Percentiles rank a stretch among this genome's conserved stretches.
phyloP scores from a whole-genome alignment of 1,140 invertebrate genomes.

The Dendroctonus ponderosae region DNA sequence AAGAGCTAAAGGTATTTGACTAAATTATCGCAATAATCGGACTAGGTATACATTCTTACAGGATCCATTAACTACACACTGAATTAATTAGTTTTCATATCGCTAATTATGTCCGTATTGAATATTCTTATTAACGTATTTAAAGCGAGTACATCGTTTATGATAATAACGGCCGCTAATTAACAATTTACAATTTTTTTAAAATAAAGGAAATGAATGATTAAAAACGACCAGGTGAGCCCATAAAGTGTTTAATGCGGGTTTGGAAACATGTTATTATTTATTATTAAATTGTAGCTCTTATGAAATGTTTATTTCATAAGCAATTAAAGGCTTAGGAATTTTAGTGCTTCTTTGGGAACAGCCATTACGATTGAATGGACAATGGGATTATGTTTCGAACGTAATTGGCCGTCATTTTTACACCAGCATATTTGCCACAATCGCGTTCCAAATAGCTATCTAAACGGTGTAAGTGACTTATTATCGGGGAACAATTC shows the following conservation, averaged over 20 bases:
- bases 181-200: constrained; percentile 36
- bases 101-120: constrained; percentile 30
- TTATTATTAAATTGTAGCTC: constrained; percentile 42
- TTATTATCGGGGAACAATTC: background rate
- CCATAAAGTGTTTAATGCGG: constrained; percentile 42
- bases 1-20: too few species aligned
- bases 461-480: background rate
- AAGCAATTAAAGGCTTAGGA: constrained; percentile 24
- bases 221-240: constrained; percentile 39
- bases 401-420: background rate
- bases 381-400: background rate
- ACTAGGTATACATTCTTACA: constrained; percentile 8
- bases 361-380: background rate
- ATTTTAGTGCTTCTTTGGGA: constrained; percentile 5
- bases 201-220: constrained; percentile 37
- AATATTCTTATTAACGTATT: constrained; percentile 34
- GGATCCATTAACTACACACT: constrained; percentile 28
- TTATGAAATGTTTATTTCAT: constrained; percentile 36
- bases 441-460: too few species aligned
- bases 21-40: too few species aligned
- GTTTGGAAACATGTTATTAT: constrained; percentile 41
- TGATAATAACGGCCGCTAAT: constrained; percentile 33
- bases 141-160: constrained; percentile 31
- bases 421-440: too few species aligned
- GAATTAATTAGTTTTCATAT: constrained; percentile 32